Percentiles rank a stretch among this genome's conserved stretches.
Conservation (phyloP, 2,797 vertebrate species). For the Hybognathus amarus region DNA sequence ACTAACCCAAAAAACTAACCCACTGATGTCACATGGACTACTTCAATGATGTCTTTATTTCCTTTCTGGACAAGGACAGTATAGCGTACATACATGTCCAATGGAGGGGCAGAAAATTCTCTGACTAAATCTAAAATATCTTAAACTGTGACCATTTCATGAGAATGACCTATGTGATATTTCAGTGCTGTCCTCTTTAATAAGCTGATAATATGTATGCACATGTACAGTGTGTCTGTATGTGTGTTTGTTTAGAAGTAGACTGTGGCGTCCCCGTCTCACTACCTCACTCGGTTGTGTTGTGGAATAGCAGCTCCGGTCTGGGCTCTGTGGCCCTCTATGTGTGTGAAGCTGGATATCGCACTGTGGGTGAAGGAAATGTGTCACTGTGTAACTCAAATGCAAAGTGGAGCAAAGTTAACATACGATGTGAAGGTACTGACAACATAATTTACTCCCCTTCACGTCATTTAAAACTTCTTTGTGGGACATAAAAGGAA, state of each 20-base stretch:
- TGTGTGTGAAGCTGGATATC: slow-evolving; percentile 74
- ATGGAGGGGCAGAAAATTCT: no score
- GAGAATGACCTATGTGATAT: neutral
- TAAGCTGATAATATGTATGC: neutral
- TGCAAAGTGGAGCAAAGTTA: slow-evolving; percentile 70
- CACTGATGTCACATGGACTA: no score
- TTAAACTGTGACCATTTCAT: neutral
- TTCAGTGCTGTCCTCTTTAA: neutral
- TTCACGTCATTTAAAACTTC: neutral
- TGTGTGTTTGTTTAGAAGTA: slow-evolving; percentile 68
- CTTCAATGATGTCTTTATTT: no score
- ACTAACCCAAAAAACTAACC: no score
- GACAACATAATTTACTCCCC: neutral
- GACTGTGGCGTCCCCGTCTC: slow-evolving; percentile 72
- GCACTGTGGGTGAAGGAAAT: slow-evolving; percentile 60
- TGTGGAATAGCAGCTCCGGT: slow-evolving; percentile 67
- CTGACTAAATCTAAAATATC: no score
- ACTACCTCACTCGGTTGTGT: slow-evolving; percentile 66
- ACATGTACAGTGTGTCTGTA: slow-evolving; percentile 43
- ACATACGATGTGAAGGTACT: slow-evolving; percentile 78
- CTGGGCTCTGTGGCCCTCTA: slow-evolving; percentile 74
- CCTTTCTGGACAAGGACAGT: no score
- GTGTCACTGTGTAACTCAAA: slow-evolving; percentile 67
- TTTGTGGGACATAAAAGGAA: neutral
- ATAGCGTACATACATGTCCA: no score